Percentiles rank a stretch among this genome's conserved stretches.
phyloP scores from a whole-genome alignment of 2,113 vertebrate species.

The Centropus unirufus region DNA sequence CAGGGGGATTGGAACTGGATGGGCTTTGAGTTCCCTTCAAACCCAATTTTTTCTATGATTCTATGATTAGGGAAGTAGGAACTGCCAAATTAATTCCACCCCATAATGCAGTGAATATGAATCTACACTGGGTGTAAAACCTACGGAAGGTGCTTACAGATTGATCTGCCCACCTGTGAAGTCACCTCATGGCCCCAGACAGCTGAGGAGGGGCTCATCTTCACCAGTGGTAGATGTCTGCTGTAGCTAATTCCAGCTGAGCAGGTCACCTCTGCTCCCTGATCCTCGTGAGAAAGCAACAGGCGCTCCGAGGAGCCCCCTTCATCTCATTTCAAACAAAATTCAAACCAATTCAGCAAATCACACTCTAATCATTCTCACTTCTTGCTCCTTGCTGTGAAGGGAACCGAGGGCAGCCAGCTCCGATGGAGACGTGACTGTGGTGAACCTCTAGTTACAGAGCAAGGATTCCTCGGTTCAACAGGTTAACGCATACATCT shows the following conservation, averaged over 20 bases:
- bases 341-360: neutral
- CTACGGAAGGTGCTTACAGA: accelerated
- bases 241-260: neutral
- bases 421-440: neutral
- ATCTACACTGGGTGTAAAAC: neutral
- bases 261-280: neutral
- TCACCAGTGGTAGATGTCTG: neutral
- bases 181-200: neutral
- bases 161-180: neutral
- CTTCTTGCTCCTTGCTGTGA: neutral
- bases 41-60: too few relatives aligned
- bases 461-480: neutral
- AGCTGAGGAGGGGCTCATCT: neutral
- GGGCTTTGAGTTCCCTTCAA: too few relatives aligned
- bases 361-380: neutral
- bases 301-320: neutral
- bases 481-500: accelerated
- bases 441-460: neutral
- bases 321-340: neutral
- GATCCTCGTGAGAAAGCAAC: neutral
- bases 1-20: too few relatives aligned
- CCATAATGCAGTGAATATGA: neutral
- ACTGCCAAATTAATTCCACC: neutral
- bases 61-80: neutral
- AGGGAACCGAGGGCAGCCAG: neutral